Evolutionary conservation across 1,140 invertebrate species (phyloP), one percentile per base, ranked within the genome.

Genomic region (Lordiphosa stackelbergi): DNA sequence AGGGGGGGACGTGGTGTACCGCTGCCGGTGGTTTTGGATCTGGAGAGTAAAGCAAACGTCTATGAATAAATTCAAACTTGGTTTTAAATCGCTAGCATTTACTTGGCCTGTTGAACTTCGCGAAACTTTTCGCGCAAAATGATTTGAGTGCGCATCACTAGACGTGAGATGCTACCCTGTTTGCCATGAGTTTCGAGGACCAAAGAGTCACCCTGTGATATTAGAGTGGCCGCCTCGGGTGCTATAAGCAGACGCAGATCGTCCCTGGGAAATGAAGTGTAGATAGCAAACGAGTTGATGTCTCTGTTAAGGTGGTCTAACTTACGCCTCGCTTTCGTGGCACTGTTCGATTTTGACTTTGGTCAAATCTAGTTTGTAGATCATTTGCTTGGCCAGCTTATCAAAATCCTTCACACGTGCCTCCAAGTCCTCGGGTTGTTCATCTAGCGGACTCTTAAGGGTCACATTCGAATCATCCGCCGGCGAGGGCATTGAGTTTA

Each of bases 161-260:
- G 52, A 0, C 77, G 81, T 0, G 87, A 87, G 2, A 88, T 69
- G 57, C 71, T 73, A 11, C 79, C 79, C 47, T 84, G 81, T 45
- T 73, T 88, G 11, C 87, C 87, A 56, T 93, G 91, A 2, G 92
- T 91, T 53, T 90, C 90, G 66, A 93, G 89, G 1, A 95, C 92
- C 31, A 95, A 88, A 40, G 92, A 92, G 81, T 95, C 94, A 1
- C 94, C 94, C 75, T 91, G 91, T 9, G 93, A 95, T 41, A 95
- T 95, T 11, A 95, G 88, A 40, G 92, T 91, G 8, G 94, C 94
- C 48, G 93, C 94, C 85, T 95, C 94, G 0, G 94, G 93, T 5
- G 94, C 93, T 51, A 95, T 87, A 3, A 81, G 54, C 11, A 85
- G 63, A 12, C 79, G 66, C 2, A 88, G 53, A 49, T 88, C 83